Evolutionary conservation across 2,113 vertebrate species (phyloP), one percentile per base, ranked within the genome.

Genomic region (Buteo buteo): DNA sequence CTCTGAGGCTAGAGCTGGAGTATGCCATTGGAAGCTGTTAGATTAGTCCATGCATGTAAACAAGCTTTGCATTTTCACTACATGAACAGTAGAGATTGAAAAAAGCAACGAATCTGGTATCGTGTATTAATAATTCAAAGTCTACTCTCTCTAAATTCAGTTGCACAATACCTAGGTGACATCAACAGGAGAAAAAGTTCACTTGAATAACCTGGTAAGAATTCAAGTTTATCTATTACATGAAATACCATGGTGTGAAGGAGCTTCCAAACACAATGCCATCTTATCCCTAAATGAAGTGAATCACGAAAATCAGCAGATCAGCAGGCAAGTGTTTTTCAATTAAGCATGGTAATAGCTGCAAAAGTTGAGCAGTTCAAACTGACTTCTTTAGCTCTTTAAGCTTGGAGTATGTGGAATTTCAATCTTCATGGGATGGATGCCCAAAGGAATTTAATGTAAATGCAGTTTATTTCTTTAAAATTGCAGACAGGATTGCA

Each of bases 401-500:
- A 61, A 93, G 17, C 31, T 18, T 65, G 31, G 19, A 85, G 74
- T 85, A 82, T 58, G 38, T 93, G 62, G 71, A 86, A 90, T 96
- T 90, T 83, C 82, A 93, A 11, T 88, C 82, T 93, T 76, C 8
- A 3, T 64, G 49, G 16, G 31, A 65, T 45, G 25, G 57, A 61
- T 1, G 1, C 52, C 65, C 90, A 72, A 84, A 92, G 34, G 65
- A 94, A 69, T 61, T 76, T 49, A 89, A 96, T 16, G 28, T 31
- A 93, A 94, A 89, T 70, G 34, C 29, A 94, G n/a, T 72, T 94
- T 72, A 69, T 89, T 82, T 87, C 57, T 93, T 88, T 84, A 67
- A 79, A 97, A 91, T 87, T 82, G 44, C 36, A 94, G 72, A 72
- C 49, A 82, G 52, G 12, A 58, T 94, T 91, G 55, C 36, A 82